Percentiles rank a stretch among this genome's conserved stretches.
Conservation (phyloP, 1,140 invertebrate genomes). For the Mizuhopecten yessoensis region DNA sequence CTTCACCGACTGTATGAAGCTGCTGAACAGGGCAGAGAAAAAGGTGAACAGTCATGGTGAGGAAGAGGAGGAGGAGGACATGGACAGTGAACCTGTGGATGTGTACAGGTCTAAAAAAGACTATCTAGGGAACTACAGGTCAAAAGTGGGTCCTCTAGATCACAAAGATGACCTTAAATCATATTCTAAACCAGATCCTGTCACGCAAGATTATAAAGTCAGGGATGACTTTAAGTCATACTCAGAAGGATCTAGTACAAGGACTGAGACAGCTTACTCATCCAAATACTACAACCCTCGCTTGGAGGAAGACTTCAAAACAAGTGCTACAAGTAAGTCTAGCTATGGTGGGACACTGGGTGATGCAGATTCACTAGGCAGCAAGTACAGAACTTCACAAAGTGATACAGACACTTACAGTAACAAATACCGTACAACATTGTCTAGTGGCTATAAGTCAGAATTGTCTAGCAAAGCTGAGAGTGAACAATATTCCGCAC, state of each 20-base stretch:
- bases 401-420: background rate
- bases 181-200: background rate
- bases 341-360: background rate
- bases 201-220: background rate
- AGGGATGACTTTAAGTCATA: background rate
- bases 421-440: background rate
- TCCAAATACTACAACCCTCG: background rate
- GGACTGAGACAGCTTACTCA: background rate
- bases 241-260: background rate
- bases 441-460: background rate
- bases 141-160: background rate
- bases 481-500: background rate
- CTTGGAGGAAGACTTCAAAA: conserved; percentile 14
- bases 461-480: background rate
- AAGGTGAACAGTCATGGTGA: conserved; percentile 73
- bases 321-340: background rate
- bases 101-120: conserved; percentile 37
- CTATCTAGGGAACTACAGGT: conserved; percentile 40
- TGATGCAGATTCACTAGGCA: background rate
- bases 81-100: background rate
- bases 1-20: conserved; percentile 81
- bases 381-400: conserved; percentile 17
- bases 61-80: conserved; percentile 50
- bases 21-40: conserved; percentile 81
- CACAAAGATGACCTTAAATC: background rate